These are phyloP conservation scores for Hydriomena furcata DNA, from an alignment of 2,888 invertebrate genomes.

Conservation along the genomic window DNA sequence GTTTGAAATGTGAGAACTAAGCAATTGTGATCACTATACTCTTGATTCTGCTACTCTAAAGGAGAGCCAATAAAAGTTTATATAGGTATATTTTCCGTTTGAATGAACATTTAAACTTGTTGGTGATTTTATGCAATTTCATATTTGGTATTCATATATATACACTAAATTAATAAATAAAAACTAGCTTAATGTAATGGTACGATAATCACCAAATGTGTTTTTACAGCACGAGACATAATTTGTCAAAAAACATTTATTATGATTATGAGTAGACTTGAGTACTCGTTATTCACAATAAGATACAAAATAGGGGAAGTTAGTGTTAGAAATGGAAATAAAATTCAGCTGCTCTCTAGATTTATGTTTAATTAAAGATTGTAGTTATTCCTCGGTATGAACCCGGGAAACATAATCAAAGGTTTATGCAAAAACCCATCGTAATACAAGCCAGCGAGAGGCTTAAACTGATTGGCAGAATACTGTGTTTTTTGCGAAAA, in stretches of 20 bases:
- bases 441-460: slow-evolving; percentile 74
- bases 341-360: slow-evolving; percentile 23
- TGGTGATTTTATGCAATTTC: no score
- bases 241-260: no score
- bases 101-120: no score
- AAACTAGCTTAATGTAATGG: no score
- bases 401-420: slow-evolving; percentile 53
- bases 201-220: no score
- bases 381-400: slow-evolving; percentile 51
- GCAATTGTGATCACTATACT: slow-evolving; percentile 29
- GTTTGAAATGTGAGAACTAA: slow-evolving; percentile 34
- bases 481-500: slow-evolving; percentile 40
- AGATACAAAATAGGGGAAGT: not conserved
- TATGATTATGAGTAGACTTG: no score
- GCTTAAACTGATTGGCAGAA: slow-evolving; percentile 56
- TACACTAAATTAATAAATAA: no score
- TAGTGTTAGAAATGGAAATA: slow-evolving; percentile 22
- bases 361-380: slow-evolving; percentile 34
- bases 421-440: slow-evolving; percentile 70
- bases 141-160: no score
- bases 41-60: slow-evolving; percentile 18
- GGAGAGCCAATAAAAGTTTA: not conserved
- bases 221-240: no score
- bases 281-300: no score
- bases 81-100: not conserved